A percentile compares a stretch with the other conserved stretches of the same genome.
Evolutionary conservation across 2,797 vertebrate species (phyloP).

Genomic region (Catostomus latipinnis): DNA sequence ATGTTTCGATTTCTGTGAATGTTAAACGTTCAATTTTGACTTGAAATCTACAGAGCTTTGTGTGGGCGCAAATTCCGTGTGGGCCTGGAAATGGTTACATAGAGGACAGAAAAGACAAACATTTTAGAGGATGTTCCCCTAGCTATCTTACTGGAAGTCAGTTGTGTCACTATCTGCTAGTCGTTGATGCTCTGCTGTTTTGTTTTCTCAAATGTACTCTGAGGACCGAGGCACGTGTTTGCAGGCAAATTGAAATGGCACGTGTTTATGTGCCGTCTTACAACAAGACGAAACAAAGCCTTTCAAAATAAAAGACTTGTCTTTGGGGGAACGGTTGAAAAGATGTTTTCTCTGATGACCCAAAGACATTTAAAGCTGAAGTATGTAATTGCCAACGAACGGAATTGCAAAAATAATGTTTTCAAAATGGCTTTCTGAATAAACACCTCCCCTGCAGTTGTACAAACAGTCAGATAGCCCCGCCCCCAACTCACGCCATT

Average conservation of each 20-base stretch:
- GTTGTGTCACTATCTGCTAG: neutral
- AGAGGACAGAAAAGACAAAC: neutral
- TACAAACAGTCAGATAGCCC: too few relatives aligned
- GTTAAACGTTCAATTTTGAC: too few relatives aligned
- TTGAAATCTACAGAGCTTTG: neutral
- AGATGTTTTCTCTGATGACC: too few relatives aligned
- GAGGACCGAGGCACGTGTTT: slow-evolving; percentile 16
- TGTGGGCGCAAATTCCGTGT: neutral
- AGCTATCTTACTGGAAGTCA: slow-evolving; percentile 11
- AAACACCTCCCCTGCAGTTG: too few relatives aligned
- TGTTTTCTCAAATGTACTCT: neutral
- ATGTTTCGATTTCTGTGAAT: neutral
- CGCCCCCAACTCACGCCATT: too few relatives aligned
- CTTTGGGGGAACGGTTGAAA: neutral
- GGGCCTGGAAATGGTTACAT: slow-evolving; percentile 11
- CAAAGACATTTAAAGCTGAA: too few relatives aligned
- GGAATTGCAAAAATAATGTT: too few relatives aligned
- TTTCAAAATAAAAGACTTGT: slow-evolving; percentile 2
- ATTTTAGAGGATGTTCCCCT: slow-evolving; percentile 6
- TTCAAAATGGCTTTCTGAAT: too few relatives aligned
- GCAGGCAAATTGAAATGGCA: slow-evolving; percentile 23
- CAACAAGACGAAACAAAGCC: neutral
- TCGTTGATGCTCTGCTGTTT: slow-evolving; percentile 17
- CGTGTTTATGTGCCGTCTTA: neutral
- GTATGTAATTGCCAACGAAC: too few relatives aligned